Evolutionary conservation across 2,888 invertebrate species (phyloP).

Genomic region (Atrina japonica): DNA sequence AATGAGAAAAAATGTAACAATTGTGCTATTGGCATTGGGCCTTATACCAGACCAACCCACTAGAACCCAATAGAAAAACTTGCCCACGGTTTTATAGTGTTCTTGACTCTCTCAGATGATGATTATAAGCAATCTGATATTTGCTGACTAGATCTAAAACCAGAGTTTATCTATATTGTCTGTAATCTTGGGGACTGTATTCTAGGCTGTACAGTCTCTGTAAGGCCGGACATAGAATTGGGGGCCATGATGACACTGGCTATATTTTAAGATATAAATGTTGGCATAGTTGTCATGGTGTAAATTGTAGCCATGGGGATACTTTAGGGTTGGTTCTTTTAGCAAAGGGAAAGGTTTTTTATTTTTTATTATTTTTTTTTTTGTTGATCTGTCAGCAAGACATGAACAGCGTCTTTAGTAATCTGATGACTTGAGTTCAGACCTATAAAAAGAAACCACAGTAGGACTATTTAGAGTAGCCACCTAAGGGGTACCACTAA

Average conservation of each 20-base stretch:
- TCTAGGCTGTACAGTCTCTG: conserved; percentile 52
- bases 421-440: conserved; percentile 72
- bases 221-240: conserved; percentile 69
- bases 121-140: not conserved
- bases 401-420: conserved; percentile 73
- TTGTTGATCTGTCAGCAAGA: not conserved
- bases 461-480: no score
- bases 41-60: no score
- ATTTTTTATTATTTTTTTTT: conserved; percentile 17
- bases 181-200: conserved; percentile 69
- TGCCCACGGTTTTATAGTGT: no score
- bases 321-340: not conserved
- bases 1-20: no score
- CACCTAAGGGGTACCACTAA: no score
- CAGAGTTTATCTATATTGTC: conserved; percentile 54
- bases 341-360: not conserved
- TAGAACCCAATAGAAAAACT: no score
- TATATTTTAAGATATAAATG: conserved; percentile 7
- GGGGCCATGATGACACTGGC: conserved; percentile 2
- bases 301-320: not conserved
- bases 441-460: no score
- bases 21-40: no score
- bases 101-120: conserved; percentile 8
- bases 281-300: not conserved
- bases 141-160: conserved; percentile 30